These are phyloP conservation scores for Heteronetta atricapilla DNA, from an alignment of 2,113 vertebrate species.

Conservation along the genomic window DNA sequence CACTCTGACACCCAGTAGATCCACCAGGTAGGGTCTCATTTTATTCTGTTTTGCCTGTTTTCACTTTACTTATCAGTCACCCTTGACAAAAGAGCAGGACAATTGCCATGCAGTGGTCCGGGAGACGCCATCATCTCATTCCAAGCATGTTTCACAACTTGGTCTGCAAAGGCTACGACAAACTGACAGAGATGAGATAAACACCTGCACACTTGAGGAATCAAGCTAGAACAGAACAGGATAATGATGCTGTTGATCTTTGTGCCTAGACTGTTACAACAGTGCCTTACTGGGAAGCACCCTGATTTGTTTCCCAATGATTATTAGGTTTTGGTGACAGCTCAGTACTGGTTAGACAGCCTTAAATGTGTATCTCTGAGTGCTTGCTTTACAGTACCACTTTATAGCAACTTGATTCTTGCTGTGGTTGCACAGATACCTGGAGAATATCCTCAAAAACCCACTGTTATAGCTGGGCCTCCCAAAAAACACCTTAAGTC, in stretches of 20 bases:
- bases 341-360: background rate
- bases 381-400: background rate
- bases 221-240: background rate
- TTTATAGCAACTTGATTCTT: background rate
- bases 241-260: background rate
- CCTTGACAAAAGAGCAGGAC: background rate
- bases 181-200: background rate
- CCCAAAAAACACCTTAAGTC: accelerated
- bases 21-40: background rate
- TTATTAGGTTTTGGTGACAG: background rate
- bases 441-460: background rate
- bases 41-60: background rate
- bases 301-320: background rate
- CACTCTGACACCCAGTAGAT: background rate
- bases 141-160: background rate
- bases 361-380: background rate
- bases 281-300: background rate
- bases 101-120: background rate
- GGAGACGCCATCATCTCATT: background rate
- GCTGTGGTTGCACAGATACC: background rate
- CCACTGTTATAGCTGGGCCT: background rate
- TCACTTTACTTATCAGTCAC: background rate
- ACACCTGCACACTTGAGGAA: background rate
- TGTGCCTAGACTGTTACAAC: background rate
- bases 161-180: background rate